These are phyloP conservation scores for Dicyrtoma fusca DNA, from an alignment of 2,888 invertebrate genomes.

Conservation along the genomic window DNA sequence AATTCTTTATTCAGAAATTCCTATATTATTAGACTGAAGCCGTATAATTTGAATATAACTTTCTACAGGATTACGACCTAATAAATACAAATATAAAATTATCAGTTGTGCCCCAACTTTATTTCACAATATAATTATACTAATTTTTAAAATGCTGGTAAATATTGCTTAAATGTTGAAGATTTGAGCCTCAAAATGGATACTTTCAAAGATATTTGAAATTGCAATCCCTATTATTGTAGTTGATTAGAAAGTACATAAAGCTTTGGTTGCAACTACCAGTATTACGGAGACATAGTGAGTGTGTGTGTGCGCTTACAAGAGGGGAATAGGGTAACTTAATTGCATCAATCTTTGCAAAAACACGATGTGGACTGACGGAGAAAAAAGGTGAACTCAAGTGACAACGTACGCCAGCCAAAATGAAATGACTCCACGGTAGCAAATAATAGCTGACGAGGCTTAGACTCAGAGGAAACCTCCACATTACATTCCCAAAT, in stretches of 20 bases:
- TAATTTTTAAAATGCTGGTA: too few relatives aligned
- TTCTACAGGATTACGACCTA: too few relatives aligned
- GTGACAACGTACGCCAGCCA: conserved; percentile 24
- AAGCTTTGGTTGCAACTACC: conserved; percentile 15
- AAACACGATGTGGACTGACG: conserved; percentile 54
- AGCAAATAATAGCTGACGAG: conserved; percentile 44
- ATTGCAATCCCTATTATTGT: too few relatives aligned
- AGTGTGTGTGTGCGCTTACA: background rate
- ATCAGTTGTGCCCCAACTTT: too few relatives aligned
- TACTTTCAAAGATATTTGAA: too few relatives aligned
- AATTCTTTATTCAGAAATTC: too few relatives aligned
- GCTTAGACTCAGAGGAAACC: conserved; percentile 35
- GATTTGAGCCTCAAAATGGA: too few relatives aligned
- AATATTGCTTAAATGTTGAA: too few relatives aligned
- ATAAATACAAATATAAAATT: too few relatives aligned
- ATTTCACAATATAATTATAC: too few relatives aligned
- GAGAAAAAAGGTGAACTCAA: conserved; percentile 29
- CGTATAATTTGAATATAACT: too few relatives aligned
- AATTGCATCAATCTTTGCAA: conserved; percentile 57
- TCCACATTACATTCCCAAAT: conserved; percentile 13
- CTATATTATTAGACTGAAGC: too few relatives aligned
- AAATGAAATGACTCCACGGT: conserved; percentile 38
- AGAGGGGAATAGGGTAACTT: conserved; percentile 34
- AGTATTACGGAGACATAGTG: background rate
- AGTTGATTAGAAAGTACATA: conserved; percentile 30